phyloP scores from a whole-genome alignment of 2,113 vertebrate genomes.

The Alligator mississippiensis region DNA sequence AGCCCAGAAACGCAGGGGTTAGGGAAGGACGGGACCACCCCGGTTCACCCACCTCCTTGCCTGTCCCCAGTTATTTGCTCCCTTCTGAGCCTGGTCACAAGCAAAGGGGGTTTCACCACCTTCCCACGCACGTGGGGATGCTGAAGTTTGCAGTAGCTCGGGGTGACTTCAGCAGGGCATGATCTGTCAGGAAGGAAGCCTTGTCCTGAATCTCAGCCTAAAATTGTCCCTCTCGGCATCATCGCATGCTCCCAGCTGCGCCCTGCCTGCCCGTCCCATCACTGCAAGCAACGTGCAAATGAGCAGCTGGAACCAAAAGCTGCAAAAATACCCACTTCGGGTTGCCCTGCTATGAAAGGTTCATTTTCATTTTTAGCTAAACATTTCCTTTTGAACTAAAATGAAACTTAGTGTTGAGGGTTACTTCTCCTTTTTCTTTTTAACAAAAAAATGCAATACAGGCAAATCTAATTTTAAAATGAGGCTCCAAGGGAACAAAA shows the following conservation, averaged over 20 bases:
- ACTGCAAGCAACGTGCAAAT: too few species aligned
- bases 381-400: constrained; percentile 62
- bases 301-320: constrained; percentile 33
- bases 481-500: background rate
- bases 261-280: too few species aligned
- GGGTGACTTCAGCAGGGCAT: rapidly evolving
- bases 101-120: background rate
- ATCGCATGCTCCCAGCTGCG: too few species aligned
- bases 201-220: background rate
- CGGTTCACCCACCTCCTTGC: background rate
- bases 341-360: constrained; percentile 44
- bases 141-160: rapidly evolving
- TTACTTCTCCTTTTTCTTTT: constrained; percentile 67
- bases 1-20: background rate
- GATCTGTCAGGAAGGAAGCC: background rate
- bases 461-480: constrained; percentile 47
- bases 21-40: background rate
- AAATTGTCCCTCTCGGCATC: constrained; percentile 2
- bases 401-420: constrained; percentile 22
- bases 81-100: background rate
- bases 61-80: background rate
- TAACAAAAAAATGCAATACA: constrained; percentile 15
- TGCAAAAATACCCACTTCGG: constrained; percentile 23
- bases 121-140: background rate
- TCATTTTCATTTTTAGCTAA: constrained; percentile 21